phyloP scores from a whole-genome alignment of 2,797 vertebrate genomes.

The Mycteria americana region DNA sequence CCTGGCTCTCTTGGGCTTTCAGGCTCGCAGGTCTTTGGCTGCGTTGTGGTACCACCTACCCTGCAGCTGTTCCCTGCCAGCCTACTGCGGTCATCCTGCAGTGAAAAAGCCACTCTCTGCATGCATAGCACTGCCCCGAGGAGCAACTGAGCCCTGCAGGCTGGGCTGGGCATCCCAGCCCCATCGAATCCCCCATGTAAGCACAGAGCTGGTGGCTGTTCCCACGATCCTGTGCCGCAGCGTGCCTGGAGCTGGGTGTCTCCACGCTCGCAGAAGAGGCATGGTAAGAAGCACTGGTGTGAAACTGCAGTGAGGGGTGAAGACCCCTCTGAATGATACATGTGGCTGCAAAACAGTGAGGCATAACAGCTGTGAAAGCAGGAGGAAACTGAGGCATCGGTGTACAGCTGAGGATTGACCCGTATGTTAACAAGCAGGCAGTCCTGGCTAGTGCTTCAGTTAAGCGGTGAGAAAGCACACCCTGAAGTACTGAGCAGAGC shows the following conservation, averaged over 20 bases:
- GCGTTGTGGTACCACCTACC: not conserved
- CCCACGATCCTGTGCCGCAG: not conserved
- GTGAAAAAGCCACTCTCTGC: not conserved
- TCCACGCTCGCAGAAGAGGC: accelerated
- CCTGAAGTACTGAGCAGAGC: not conserved
- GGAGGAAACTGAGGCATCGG: not conserved
- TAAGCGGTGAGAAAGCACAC: not conserved
- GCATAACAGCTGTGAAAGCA: not conserved
- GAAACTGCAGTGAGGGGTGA: not conserved
- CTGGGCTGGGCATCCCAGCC: not conserved
- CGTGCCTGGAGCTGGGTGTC: accelerated
- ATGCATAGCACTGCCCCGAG: accelerated
- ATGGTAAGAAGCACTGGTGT: not conserved
- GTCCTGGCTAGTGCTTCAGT: not conserved
- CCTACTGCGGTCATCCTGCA: accelerated
- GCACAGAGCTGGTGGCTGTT: not conserved
- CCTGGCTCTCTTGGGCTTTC: not conserved
- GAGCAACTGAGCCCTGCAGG: not conserved
- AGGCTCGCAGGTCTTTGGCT: not conserved
- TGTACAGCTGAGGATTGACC: not conserved
- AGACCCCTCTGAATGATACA: not conserved
- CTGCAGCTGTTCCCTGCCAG: not conserved
- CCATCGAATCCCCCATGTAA: accelerated
- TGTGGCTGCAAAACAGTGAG: not conserved
- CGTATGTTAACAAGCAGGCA: not conserved